Evolutionary conservation across 2,113 vertebrate species (phyloP).

Genomic region (Gymnocephalus cernua): DNA sequence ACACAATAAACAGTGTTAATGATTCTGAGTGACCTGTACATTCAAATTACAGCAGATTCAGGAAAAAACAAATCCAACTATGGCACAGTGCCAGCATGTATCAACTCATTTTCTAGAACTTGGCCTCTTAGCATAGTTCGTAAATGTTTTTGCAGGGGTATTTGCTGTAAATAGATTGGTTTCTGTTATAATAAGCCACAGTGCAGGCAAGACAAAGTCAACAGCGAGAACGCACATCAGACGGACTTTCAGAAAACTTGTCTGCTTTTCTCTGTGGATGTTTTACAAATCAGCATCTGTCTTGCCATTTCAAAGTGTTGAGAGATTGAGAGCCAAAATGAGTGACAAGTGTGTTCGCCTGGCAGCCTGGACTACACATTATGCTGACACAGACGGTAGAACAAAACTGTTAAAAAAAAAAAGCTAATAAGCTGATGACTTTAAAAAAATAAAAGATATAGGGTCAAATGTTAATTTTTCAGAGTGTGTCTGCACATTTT

Average conservation of each 20-base stretch:
- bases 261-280: neutral
- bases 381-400: neutral
- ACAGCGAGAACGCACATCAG: neutral
- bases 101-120: neutral
- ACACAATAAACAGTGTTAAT: neutral
- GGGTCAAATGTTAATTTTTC: conserved; percentile 4
- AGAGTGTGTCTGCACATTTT: neutral
- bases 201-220: neutral
- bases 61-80: neutral
- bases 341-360: neutral
- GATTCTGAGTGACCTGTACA: neutral
- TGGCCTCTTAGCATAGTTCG: neutral
- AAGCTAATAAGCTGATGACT: neutral
- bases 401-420: neutral
- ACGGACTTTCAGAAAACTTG: neutral
- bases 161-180: too few species aligned
- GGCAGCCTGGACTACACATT: neutral
- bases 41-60: neutral
- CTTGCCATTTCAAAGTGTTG: neutral
- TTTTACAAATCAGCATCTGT: neutral
- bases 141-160: too few species aligned
- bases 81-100: too few species aligned
- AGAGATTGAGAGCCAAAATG: neutral
- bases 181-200: neutral
- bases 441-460: conserved; percentile 4